Evolutionary conservation across 2,888 invertebrate species (phyloP), one percentile per base, ranked within the genome.

Genomic region (Mycalesis mineus): DNA sequence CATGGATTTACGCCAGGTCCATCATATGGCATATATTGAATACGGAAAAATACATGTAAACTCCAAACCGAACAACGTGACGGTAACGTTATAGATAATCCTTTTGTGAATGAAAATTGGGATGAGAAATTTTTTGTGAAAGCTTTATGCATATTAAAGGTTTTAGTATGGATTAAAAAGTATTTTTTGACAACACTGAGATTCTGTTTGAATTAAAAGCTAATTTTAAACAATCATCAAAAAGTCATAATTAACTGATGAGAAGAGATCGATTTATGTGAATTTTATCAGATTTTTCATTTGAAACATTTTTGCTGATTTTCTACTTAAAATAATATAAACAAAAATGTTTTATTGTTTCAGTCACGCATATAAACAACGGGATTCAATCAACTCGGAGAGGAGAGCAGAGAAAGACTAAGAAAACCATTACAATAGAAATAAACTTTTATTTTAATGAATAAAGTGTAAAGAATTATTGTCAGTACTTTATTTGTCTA

Each of bases 281-380:
- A n/a, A n/a, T n/a, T n/a, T n/a, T n/a, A n/a, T n/a, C n/a, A n/a
- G n/a, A n/a, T n/a, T n/a, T n/a, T n/a, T n/a, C n/a, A n/a, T n/a
- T n/a, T n/a, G n/a, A n/a, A n/a, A n/a, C n/a, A n/a, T n/a, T n/a
- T n/a, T n/a, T n/a, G n/a, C n/a, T n/a, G 22, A 2, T 15, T 40
- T 15, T 14, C 40, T 40, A 5, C 14, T 1, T 40, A 14, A 8
- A 14, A 40, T 14, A 1, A 40, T 45, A 36, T 42, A 14, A 41
- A 40, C 28, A 15, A 4, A 14, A 22, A 29, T 52, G 54, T 56
- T 22, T 50, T 57, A 65, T 74, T 71, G 66, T 82, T 84, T 70
- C 80, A 85, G 85, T 84, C 84, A 60, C 75, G 81, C 56, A 71
- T 85, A 57, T 84, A 63, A 82, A 47, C 15, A 6, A 13, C 17